phyloP scores from a whole-genome alignment of 2,888 invertebrate genomes.

The Orthonychiurus folsomi region DNA sequence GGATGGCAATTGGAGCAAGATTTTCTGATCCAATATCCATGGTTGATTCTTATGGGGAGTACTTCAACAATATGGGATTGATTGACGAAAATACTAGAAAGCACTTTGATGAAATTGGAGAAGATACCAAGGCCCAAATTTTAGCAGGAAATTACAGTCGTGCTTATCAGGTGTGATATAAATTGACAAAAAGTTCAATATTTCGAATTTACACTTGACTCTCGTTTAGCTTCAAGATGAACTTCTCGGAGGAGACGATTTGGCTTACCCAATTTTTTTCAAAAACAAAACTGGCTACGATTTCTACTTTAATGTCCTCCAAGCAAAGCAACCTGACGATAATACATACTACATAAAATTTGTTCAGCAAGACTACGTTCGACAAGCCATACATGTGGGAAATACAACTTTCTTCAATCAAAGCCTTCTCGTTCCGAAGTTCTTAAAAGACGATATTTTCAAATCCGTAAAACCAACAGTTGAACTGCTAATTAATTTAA shows the following conservation, averaged over 20 bases:
- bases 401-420: constrained; percentile 59
- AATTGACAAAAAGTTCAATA: constrained; percentile 37
- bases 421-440: constrained; percentile 53
- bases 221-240: constrained; percentile 43
- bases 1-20: constrained; percentile 6
- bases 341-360: constrained; percentile 46
- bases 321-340: constrained; percentile 50
- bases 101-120: not conserved
- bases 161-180: not conserved
- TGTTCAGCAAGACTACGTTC: constrained; percentile 54
- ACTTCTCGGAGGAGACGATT: constrained; percentile 38
- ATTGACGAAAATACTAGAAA: constrained; percentile 36
- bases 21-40: constrained; percentile 10
- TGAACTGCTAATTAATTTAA: constrained; percentile 53
- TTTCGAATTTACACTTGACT: constrained; percentile 56
- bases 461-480: constrained; percentile 66
- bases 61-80: constrained; percentile 10
- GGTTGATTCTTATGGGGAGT: constrained; percentile 8
- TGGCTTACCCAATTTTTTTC: constrained; percentile 51
- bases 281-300: constrained; percentile 64
- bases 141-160: not conserved
- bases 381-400: constrained; percentile 76
- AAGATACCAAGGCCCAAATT: not conserved
- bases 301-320: constrained; percentile 66
- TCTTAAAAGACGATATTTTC: constrained; percentile 67